phyloP scores from a whole-genome alignment of 2,888 invertebrate species.

The Tenthredo amoena region DNA sequence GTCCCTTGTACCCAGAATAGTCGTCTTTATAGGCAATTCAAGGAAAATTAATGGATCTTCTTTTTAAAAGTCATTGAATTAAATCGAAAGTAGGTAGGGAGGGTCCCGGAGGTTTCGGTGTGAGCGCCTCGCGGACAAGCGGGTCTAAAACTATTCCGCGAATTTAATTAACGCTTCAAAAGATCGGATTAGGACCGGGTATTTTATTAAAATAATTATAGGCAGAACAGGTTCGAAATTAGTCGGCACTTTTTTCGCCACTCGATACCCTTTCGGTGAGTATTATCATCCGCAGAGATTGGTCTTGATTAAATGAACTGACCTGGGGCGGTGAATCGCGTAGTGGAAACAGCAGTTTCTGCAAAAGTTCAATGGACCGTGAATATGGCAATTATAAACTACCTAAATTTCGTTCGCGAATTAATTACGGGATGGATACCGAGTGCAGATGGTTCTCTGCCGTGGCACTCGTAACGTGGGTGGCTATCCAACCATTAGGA shows the following conservation, averaged over 20 bases:
- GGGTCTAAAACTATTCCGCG: not conserved
- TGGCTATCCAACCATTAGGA: not conserved
- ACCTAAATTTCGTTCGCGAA: slow-evolving; percentile 22
- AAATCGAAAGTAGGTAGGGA: not conserved
- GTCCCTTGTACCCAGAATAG: not conserved
- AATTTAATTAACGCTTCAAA: not conserved
- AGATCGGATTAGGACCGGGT: not conserved
- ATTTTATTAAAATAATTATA: not conserved
- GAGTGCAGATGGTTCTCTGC: slow-evolving; percentile 4
- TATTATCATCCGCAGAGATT: not conserved
- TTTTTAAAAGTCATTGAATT: slow-evolving; percentile 34
- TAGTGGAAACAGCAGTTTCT: slow-evolving; percentile 3
- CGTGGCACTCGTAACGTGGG: not conserved
- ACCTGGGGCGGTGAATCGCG: not conserved
- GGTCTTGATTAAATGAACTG: not conserved
- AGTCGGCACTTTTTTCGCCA: not conserved
- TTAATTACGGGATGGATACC: slow-evolving; percentile 4
- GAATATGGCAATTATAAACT: slow-evolving; percentile 31
- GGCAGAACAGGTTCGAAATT: not conserved
- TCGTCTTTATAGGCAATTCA: slow-evolving; percentile 20
- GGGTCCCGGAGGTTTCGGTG: not conserved
- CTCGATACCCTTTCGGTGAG: not conserved
- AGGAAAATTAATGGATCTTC: slow-evolving; percentile 44
- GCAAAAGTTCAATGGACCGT: slow-evolving; percentile 27
- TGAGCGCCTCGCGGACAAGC: not conserved